Conservation (phyloP, 2,888 invertebrate genomes). For the Drosophila lutescens region DNA sequence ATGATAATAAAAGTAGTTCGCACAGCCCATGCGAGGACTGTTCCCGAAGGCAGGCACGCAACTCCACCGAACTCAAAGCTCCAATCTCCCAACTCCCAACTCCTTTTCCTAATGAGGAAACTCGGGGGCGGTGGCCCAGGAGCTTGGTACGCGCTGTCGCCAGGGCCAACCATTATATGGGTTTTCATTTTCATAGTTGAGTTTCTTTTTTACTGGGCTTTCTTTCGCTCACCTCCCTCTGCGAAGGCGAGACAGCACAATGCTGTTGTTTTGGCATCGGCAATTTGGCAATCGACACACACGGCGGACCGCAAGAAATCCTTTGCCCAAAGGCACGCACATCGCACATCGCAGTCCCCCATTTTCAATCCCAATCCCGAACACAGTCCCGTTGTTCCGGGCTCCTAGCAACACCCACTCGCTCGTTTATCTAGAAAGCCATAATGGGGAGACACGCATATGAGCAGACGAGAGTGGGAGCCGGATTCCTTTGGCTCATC, state of each 20-base stretch:
- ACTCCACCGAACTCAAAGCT: conserved; percentile 49
- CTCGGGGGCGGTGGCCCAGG: conserved; percentile 39
- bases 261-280: conserved; percentile 55
- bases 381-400: conserved; percentile 10
- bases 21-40: conserved; percentile 9
- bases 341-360: conserved; percentile 8
- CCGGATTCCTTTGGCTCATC: conserved; percentile 16
- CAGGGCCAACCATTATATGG: conserved; percentile 54
- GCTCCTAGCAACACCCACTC: conserved; percentile 49
- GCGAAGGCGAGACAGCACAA: conserved; percentile 43
- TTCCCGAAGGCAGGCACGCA: conserved; percentile 55
- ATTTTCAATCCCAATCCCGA: conserved; percentile 8
- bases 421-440: conserved; percentile 26
- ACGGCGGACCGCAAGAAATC: conserved; percentile 40
- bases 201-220: conserved; percentile 21
- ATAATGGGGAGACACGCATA: conserved; percentile 43
- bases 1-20: conserved; percentile 53
- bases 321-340: conserved; percentile 46
- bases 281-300: conserved; percentile 62
- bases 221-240: conserved; percentile 33
- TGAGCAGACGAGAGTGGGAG: conserved; percentile 10
- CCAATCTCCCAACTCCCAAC: conserved; percentile 1
- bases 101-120: conserved; percentile 53
- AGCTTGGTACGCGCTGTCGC: conserved; percentile 76
- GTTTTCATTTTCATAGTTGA: conserved; percentile 59